A percentile compares a stretch with the other conserved stretches of the same genome.
Conservation (phyloP, 2,113 vertebrate species). For the Paratilapia polleni region DNA sequence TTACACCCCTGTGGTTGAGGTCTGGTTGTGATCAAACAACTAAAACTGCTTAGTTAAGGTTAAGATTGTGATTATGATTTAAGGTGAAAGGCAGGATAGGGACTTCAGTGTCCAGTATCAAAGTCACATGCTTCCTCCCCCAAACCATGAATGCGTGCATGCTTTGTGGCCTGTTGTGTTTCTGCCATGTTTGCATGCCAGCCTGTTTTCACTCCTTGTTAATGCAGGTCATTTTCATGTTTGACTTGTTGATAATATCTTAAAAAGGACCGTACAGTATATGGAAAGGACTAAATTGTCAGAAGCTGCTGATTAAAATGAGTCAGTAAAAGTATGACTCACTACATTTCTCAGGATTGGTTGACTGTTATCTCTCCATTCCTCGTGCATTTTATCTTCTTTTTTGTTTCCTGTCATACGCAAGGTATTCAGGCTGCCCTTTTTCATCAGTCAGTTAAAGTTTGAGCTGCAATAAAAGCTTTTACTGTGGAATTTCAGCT, state of each 20-base stretch:
- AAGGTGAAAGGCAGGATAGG: not conserved
- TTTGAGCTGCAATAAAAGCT: not conserved
- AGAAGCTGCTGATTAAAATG: not conserved
- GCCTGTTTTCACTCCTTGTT: not conserved
- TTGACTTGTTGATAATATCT: not conserved
- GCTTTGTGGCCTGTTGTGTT: not conserved
- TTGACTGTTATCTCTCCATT: not conserved
- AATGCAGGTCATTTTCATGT: not conserved
- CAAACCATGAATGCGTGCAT: slow-evolving; percentile 9
- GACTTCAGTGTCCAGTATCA: not conserved
- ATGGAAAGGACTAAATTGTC: not conserved
- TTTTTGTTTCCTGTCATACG: not conserved
- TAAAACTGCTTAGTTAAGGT: not conserved
- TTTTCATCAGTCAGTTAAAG: not conserved
- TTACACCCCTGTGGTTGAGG: no score
- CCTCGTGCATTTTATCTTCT: not conserved
- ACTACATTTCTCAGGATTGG: not conserved
- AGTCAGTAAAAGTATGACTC: not conserved
- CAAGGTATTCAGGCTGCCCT: slow-evolving; percentile 1
- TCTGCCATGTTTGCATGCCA: slow-evolving; percentile 25
- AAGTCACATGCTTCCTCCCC: not conserved
- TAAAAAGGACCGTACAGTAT: not conserved
- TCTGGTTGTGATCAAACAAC: not conserved
- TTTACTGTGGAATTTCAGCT: not conserved
- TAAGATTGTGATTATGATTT: not conserved